Conservation (phyloP, 2,113 vertebrate genomes). For the Toxotes chatareus region DNA sequence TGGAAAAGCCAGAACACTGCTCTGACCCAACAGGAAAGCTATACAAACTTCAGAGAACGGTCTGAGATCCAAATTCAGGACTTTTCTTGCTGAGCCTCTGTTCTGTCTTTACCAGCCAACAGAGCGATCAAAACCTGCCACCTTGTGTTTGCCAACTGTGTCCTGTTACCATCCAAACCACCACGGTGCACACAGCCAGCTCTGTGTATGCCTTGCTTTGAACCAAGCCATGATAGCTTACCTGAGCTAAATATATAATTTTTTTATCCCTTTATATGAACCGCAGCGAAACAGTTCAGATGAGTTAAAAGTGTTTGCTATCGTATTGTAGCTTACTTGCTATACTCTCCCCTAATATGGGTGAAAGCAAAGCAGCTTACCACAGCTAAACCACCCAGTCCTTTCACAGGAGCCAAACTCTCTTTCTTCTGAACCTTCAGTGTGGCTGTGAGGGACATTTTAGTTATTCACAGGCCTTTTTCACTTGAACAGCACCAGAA, state of each 20-base stretch:
- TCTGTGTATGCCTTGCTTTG: conserved; percentile 11
- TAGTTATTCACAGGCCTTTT: neutral
- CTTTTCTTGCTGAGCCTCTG: conserved; percentile 25
- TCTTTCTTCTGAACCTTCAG: neutral
- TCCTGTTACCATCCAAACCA: conserved; percentile 49
- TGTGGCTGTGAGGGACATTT: neutral
- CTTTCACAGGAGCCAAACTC: neutral
- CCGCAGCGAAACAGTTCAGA: conserved; percentile 7
- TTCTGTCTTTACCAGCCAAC: conserved; percentile 37
- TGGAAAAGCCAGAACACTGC: neutral
- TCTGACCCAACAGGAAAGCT: neutral
- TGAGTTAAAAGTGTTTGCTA: neutral
- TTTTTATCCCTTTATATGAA: neutral
- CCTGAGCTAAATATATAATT: conserved; percentile 39
- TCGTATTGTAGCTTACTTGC: neutral
- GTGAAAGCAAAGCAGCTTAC: conserved; percentile 16
- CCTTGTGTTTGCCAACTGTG: conserved; percentile 41
- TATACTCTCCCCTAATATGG: neutral
- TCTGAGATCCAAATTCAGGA: conserved; percentile 35
- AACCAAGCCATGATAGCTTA: conserved; percentile 13
- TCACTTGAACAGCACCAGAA: neutral
- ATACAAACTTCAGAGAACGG: neutral
- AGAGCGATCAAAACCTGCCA: conserved; percentile 55
- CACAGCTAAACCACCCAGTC: neutral
- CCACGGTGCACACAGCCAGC: conserved; percentile 20